Conservation (phyloP, 2,888 invertebrate genomes). For the Lymantria dispar region DNA sequence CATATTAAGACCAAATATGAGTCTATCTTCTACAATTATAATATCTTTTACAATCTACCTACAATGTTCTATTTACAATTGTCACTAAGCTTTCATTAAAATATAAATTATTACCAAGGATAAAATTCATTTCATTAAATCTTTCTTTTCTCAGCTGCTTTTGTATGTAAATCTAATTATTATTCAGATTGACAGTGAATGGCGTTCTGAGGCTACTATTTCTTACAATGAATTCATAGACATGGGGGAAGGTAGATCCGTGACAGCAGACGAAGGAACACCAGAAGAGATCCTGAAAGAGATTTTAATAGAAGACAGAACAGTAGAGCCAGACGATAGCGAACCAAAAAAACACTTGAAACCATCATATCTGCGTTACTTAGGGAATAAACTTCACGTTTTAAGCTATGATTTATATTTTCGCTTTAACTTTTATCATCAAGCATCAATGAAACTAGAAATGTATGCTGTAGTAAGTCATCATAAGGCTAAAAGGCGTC, state of each 20-base stretch:
- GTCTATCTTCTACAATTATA: too few species aligned
- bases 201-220: constrained; percentile 1
- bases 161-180: not conserved
- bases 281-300: not conserved
- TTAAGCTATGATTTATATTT: constrained; percentile 10
- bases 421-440: constrained; percentile 1
- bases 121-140: too few species aligned
- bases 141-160: too few species aligned
- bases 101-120: too few species aligned
- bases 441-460: constrained; percentile 2
- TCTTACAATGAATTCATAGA: constrained; percentile 7
- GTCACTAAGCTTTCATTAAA: too few species aligned
- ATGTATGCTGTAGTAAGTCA: constrained; percentile 1
- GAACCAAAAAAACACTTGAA: not conserved
- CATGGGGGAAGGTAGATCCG: not conserved
- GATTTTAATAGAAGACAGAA: not conserved
- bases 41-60: too few species aligned
- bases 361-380: not conserved
- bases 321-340: not conserved
- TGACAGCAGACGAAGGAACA: constrained; percentile 3
- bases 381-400: not conserved
- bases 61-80: too few species aligned
- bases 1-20: too few species aligned
- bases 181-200: constrained; percentile 5
- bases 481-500: not conserved